phyloP scores from a whole-genome alignment of 2,113 vertebrate species.

The Physeter macrocephalus region DNA sequence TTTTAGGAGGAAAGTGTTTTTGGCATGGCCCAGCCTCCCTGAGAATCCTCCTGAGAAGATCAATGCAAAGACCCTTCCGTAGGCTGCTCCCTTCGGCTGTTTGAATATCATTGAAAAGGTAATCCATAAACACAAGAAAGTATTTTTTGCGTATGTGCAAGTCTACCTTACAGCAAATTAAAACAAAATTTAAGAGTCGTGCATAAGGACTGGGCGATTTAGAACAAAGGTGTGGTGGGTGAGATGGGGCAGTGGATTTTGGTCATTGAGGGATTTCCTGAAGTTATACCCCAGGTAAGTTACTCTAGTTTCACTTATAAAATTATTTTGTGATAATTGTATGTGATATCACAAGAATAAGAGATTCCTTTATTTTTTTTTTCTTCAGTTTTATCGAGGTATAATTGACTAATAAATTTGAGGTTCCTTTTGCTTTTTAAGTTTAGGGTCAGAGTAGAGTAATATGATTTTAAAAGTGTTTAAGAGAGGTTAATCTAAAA shows the following conservation, averaged over 20 bases:
- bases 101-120: background rate
- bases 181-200: background rate
- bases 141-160: accelerated
- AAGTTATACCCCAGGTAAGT: background rate
- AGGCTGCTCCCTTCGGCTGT: background rate
- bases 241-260: background rate
- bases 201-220: background rate
- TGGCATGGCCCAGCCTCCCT: background rate
- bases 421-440: background rate
- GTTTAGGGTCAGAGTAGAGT: background rate
- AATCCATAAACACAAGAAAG: background rate
- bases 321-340: background rate
- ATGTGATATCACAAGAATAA: background rate
- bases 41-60: background rate
- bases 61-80: background rate
- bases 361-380: background rate
- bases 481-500: background rate
- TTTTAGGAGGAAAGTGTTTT: background rate
- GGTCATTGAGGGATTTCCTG: background rate
- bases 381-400: background rate
- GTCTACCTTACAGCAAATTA: background rate
- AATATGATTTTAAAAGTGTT: background rate
- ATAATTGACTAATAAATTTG: background rate
- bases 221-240: background rate
- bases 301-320: background rate